Evolutionary conservation across 2,797 vertebrate genomes (phyloP).

Genomic region (Prionace glauca): DNA sequence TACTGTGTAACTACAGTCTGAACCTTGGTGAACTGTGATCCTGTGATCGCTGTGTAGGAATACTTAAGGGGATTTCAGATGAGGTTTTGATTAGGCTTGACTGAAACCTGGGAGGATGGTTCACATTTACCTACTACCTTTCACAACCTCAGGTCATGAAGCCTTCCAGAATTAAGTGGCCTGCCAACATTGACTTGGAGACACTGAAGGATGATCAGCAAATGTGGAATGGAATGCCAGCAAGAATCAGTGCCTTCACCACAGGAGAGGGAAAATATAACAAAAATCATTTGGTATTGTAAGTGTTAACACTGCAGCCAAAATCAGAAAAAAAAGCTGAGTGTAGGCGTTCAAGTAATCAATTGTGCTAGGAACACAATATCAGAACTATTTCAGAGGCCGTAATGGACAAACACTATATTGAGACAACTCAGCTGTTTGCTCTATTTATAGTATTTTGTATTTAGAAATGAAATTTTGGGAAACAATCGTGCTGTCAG

Average conservation of each 20-base stretch:
- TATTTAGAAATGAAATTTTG: conserved; percentile 26
- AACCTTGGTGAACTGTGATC: neutral
- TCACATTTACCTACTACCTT: neutral
- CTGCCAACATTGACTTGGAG: neutral
- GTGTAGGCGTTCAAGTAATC: neutral
- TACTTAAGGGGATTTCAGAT: neutral
- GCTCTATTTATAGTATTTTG: conserved; percentile 30
- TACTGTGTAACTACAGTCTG: neutral
- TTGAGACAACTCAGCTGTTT: conserved; percentile 21
- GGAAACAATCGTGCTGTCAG: conserved; percentile 30
- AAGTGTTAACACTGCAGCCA: neutral
- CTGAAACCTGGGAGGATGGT: neutral
- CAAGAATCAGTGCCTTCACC: neutral
- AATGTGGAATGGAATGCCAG: neutral
- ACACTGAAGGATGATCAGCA: neutral
- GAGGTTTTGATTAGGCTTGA: neutral
- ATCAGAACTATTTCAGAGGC: conserved; percentile 9
- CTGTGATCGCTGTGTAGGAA: neutral
- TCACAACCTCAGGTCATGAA: neutral
- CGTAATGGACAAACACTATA: neutral
- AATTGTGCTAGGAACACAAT: neutral
- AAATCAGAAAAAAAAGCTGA: neutral
- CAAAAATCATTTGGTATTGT: neutral
- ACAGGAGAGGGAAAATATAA: neutral
- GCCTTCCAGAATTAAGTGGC: neutral